phyloP scores from a whole-genome alignment of 2,888 invertebrate genomes.

The Catonia carolina region DNA sequence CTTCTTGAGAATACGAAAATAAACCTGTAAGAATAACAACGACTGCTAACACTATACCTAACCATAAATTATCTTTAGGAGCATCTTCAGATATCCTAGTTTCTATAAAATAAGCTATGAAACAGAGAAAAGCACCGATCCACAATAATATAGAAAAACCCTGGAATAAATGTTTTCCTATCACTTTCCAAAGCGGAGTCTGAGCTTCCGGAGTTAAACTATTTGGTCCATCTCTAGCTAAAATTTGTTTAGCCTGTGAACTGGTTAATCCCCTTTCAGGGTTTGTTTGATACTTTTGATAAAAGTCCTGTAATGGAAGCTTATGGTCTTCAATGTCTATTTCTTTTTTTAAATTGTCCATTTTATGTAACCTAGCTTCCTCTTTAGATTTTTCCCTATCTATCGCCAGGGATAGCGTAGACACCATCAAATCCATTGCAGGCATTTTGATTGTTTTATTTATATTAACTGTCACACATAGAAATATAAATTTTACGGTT shows the following conservation, averaged over 20 bases:
- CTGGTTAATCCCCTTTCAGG: constrained; percentile 53
- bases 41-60: constrained; percentile 54
- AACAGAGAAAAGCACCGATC: constrained; percentile 66
- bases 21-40: constrained; percentile 63
- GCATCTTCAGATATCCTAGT: constrained; percentile 44
- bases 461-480: too few relatives aligned
- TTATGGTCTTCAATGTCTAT: constrained; percentile 52
- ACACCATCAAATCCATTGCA: constrained; percentile 24
- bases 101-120: constrained; percentile 51
- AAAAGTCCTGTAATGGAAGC: constrained; percentile 44
- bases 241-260: constrained; percentile 50
- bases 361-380: constrained; percentile 26
- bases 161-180: constrained; percentile 54
- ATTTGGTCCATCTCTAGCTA: constrained; percentile 60
- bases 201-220: constrained; percentile 65
- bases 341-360: constrained; percentile 51
- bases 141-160: constrained; percentile 77
- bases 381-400: constrained; percentile 20
- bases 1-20: constrained; percentile 67
- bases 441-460: too few relatives aligned
- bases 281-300: constrained; percentile 41
- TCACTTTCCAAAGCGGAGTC: constrained; percentile 63
- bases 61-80: constrained; percentile 51
- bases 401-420: constrained; percentile 24
- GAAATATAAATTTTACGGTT: too few relatives aligned